Percentiles rank a stretch among this genome's conserved stretches.
Conservation (phyloP, 2,113 vertebrate genomes). For the Eira barbara region DNA sequence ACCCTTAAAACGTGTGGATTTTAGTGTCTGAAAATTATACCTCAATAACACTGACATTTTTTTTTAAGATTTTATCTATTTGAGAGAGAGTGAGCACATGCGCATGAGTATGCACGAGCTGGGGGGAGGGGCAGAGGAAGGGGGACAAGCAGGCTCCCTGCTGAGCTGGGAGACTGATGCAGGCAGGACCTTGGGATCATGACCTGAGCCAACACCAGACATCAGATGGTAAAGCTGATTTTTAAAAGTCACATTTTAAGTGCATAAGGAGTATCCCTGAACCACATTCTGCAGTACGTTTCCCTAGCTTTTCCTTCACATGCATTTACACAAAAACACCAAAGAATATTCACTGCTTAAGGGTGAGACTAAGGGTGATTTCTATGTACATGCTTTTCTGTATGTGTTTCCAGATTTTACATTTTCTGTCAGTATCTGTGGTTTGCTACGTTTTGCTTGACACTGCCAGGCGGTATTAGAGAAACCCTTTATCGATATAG, state of each 20-base stretch:
- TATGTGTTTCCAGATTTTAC: background rate
- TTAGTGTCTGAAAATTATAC: background rate
- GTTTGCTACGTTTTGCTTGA: background rate
- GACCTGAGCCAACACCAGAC: background rate
- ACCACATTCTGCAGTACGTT: background rate
- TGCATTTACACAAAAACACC: background rate
- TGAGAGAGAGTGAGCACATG: background rate
- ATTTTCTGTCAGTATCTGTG: background rate
- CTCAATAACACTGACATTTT: background rate
- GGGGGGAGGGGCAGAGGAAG: background rate
- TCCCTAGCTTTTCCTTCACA: background rate
- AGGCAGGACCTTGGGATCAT: background rate
- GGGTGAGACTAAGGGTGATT: background rate
- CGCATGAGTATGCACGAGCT: accelerated
- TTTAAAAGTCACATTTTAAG: background rate
- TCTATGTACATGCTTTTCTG: background rate
- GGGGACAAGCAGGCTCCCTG: background rate
- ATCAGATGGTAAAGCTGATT: background rate
- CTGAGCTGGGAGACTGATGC: too few relatives aligned
- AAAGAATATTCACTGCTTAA: background rate
- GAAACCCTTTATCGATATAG: background rate
- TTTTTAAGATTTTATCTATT: background rate
- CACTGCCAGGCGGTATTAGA: background rate
- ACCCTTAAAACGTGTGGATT: background rate
- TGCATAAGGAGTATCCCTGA: background rate